Percentiles rank a stretch among this genome's conserved stretches.
phyloP scores from a whole-genome alignment of 2,113 vertebrate genomes.

The Rutilus rutilus region DNA sequence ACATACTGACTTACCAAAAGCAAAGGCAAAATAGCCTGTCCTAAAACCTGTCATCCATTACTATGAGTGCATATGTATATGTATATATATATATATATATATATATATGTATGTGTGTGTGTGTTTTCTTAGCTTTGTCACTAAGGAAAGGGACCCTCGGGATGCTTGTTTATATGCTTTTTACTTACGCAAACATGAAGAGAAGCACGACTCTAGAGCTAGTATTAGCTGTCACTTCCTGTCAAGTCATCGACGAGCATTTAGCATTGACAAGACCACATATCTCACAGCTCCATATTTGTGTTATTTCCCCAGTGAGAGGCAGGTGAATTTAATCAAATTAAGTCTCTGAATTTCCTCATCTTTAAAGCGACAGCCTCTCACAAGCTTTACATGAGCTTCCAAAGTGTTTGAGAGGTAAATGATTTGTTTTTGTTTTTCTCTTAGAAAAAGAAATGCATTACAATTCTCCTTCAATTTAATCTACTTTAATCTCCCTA shows the following conservation, averaged over 20 bases:
- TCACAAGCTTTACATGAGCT: conserved; percentile 41
- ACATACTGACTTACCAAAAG: no score
- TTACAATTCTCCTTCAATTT: conserved; percentile 12
- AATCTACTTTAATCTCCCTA: conserved; percentile 1
- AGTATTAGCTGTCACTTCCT: conserved; percentile 55
- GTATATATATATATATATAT: no score
- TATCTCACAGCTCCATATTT: conserved; percentile 46
- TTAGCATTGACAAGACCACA: conserved; percentile 51
- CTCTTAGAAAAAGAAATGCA: conserved; percentile 11
- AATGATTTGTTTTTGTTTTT: neutral
- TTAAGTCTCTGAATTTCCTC: conserved; percentile 50
- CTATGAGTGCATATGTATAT: neutral
- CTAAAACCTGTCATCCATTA: neutral
- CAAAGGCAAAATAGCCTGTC: neutral
- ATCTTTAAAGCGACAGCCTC: conserved; percentile 50
- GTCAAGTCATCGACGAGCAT: conserved; percentile 54
- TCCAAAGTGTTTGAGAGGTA: conserved; percentile 28
- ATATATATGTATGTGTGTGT: no score
- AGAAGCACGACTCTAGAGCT: neutral
- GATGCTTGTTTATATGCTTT: conserved; percentile 23
- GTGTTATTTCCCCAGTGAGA: conserved; percentile 52
- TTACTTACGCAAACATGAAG: conserved; percentile 31
- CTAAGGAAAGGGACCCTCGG: neutral
- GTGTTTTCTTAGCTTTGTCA: neutral
- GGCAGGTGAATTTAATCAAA: conserved; percentile 37